phyloP scores from a whole-genome alignment of 2,797 vertebrate genomes.

The Scolopax bukidnonensis region DNA sequence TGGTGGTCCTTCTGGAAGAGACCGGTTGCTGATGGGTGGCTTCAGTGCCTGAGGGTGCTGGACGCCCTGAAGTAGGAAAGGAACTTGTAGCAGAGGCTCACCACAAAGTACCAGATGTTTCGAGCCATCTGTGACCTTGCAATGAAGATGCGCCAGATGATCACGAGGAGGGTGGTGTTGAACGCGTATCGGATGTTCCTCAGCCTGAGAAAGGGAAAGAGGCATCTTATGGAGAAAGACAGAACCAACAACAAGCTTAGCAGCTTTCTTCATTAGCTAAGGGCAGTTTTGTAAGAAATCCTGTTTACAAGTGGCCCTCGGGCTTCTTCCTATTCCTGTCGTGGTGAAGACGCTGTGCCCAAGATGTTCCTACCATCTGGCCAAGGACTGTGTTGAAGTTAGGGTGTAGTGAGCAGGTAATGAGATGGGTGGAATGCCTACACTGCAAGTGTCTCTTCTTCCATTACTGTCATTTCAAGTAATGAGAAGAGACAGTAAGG shows the following conservation, averaged over 20 bases:
- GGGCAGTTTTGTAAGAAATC: neutral
- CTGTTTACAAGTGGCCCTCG: neutral
- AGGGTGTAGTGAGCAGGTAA: neutral
- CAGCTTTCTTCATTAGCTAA: neutral
- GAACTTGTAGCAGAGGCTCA: slow-evolving; percentile 96
- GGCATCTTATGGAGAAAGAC: neutral
- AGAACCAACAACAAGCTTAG: neutral
- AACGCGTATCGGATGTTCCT: slow-evolving; percentile 93
- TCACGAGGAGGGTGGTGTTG: slow-evolving; percentile 89
- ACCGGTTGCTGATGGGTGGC: neutral
- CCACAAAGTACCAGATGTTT: slow-evolving; percentile 96
- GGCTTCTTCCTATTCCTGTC: neutral
- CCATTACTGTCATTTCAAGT: neutral
- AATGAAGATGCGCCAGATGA: slow-evolving; percentile 95
- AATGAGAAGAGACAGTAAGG: neutral
- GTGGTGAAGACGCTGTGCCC: neutral
- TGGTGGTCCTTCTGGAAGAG: slow-evolving; percentile 51
- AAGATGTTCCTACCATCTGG: neutral
- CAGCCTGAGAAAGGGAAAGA: slow-evolving; percentile 80
- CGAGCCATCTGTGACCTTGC: slow-evolving; percentile 94
- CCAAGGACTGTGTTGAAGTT: neutral
- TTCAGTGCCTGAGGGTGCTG: slow-evolving; percentile 84
- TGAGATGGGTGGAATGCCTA: neutral
- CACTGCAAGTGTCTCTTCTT: neutral
- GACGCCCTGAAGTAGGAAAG: slow-evolving; percentile 94